These are phyloP conservation scores for Allolobophora icterica DNA, from an alignment of 2,888 invertebrate species.

Conservation along the genomic window DNA sequence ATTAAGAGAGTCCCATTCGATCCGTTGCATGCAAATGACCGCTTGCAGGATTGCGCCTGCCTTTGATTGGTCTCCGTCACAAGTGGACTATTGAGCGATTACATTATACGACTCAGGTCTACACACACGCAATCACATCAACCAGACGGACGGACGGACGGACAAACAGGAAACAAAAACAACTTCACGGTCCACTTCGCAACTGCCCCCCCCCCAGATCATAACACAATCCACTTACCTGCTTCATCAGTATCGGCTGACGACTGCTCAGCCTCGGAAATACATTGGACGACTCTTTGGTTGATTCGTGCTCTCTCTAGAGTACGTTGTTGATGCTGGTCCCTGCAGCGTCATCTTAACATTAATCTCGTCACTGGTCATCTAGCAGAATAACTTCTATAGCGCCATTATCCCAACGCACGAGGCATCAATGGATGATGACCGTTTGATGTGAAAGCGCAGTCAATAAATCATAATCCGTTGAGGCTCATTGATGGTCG, in stretches of 20 bases:
- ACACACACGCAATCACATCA: not conserved
- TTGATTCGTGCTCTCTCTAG: not conserved
- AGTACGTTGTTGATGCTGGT: not conserved
- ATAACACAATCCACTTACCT: not conserved
- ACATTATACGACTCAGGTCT: not conserved
- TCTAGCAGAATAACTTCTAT: not conserved
- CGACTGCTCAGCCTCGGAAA: not conserved
- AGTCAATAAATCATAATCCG: not conserved
- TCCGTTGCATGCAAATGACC: slow-evolving; percentile 11
- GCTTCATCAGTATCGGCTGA: not conserved
- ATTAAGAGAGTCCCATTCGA: not conserved
- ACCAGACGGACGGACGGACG: no score
- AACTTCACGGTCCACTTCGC: not conserved
- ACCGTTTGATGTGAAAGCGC: not conserved
- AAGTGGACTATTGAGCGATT: not conserved
- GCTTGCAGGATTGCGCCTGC: not conserved
- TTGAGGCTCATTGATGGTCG: not conserved
- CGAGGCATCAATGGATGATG: no score
- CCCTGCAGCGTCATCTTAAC: not conserved
- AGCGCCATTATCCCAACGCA: not conserved
- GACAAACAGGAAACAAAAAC: not conserved
- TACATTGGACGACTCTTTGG: no score
- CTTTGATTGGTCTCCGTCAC: not conserved
- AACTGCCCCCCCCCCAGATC: not conserved
- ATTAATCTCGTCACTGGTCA: not conserved